Conservation (phyloP, 2,113 vertebrate species). For the Myrmecophaga tridactyla region DNA sequence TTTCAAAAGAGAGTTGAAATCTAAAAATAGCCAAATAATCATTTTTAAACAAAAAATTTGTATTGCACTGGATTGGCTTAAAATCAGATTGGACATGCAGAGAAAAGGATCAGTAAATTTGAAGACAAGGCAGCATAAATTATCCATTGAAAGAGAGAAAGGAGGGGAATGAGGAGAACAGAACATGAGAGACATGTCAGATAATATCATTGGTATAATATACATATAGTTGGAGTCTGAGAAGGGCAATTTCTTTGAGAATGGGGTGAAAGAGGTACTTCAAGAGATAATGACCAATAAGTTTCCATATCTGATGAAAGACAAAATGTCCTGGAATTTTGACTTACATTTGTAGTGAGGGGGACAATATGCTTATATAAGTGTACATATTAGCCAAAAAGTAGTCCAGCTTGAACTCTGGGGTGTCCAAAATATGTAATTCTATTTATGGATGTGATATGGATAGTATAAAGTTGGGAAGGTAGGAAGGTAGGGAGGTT, state of each 20-base stretch:
- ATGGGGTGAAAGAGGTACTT: background rate
- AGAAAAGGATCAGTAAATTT: too few relatives aligned
- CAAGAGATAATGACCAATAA: background rate
- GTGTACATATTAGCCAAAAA: background rate
- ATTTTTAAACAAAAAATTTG: too few relatives aligned
- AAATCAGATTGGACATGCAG: too few relatives aligned
- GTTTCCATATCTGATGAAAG: background rate
- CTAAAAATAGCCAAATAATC: too few relatives aligned
- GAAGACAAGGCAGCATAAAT: background rate
- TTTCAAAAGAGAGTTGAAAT: too few relatives aligned
- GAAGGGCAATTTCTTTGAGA: background rate
- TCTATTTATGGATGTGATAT: background rate
- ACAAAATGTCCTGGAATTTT: background rate
- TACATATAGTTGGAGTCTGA: background rate
- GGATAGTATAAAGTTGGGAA: background rate
- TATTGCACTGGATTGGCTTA: too few relatives aligned
- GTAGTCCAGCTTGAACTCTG: background rate
- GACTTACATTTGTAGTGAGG: background rate
- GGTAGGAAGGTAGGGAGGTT: background rate
- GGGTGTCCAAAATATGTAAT: background rate
- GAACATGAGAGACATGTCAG: background rate
- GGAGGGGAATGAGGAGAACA: background rate
- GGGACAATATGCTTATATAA: background rate
- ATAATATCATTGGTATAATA: background rate
- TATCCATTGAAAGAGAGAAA: background rate